These are phyloP conservation scores for Ictalurus punctatus DNA, from an alignment of 2,113 vertebrate genomes.

Conservation along the genomic window DNA sequence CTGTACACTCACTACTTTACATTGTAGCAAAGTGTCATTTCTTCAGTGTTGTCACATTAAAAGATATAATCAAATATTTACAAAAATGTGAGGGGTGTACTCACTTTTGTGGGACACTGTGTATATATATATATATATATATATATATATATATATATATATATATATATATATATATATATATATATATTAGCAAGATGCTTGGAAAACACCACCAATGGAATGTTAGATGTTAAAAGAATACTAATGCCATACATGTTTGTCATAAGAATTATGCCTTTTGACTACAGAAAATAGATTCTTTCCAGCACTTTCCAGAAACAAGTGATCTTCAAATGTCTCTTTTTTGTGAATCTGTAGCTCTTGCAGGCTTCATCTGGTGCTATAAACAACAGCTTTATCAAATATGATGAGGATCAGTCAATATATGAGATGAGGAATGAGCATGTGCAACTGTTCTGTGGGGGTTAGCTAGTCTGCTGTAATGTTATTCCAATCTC, in stretches of 20 bases:
- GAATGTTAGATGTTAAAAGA: background rate
- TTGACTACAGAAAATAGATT: background rate
- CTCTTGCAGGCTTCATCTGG: background rate
- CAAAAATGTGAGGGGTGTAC: too few relatives aligned
- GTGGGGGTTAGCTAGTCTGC: conserved; percentile 27
- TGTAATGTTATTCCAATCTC: conserved; percentile 51
- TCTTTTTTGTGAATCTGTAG: background rate
- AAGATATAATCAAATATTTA: too few relatives aligned
- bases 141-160: too few relatives aligned
- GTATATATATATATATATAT: too few relatives aligned
- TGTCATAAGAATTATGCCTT: background rate
- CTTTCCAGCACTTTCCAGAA: background rate
- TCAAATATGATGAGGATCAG: conserved; percentile 26
- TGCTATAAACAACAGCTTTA: conserved; percentile 21
- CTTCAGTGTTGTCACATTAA: too few relatives aligned
- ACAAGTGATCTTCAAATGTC: background rate
- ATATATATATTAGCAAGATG: background rate
- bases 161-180: too few relatives aligned
- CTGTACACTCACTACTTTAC: too few relatives aligned
- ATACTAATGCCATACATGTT: background rate
- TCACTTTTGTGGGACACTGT: too few relatives aligned
- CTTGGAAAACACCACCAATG: conserved; percentile 9
- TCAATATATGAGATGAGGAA: background rate
- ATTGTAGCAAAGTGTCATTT: too few relatives aligned
- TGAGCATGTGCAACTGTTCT: background rate